These are phyloP conservation scores for Ormyrus pomaceus DNA, from an alignment of 2,888 invertebrate genomes.

Conservation along the genomic window DNA sequence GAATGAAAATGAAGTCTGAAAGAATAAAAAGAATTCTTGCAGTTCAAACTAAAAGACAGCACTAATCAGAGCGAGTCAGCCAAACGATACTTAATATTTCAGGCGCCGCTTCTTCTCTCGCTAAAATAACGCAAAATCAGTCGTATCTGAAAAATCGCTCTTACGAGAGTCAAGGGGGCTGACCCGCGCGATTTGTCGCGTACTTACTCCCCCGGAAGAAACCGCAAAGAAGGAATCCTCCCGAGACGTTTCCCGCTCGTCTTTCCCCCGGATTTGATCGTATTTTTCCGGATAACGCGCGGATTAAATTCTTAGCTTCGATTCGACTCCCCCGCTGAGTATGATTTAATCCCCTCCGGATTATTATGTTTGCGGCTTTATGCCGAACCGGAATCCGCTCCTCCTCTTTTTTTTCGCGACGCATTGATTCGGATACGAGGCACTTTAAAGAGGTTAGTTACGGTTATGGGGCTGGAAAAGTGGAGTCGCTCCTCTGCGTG, in stretches of 20 bases:
- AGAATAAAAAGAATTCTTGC: not conserved
- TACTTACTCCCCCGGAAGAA: not conserved
- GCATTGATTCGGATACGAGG: too few species aligned
- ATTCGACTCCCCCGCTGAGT: too few species aligned
- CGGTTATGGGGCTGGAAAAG: too few species aligned
- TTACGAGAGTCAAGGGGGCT: conserved; percentile 20
- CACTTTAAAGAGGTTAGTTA: too few species aligned
- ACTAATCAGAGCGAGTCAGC: too few species aligned
- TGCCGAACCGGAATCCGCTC: too few species aligned
- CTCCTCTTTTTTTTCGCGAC: too few species aligned
- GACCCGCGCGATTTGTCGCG: conserved; percentile 37
- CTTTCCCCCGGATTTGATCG: conserved; percentile 15
- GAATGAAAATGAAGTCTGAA: not conserved
- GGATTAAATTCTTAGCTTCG: conserved; percentile 34
- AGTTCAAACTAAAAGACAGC: not conserved
- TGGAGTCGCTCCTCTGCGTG: too few species aligned
- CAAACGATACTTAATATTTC: too few species aligned
- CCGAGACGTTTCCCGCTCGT: not conserved
- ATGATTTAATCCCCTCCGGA: conserved; percentile 12
- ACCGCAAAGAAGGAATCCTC: too few species aligned
- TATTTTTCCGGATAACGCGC: conserved; percentile 18
- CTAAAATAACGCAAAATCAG: not conserved
- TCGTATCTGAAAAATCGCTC: conserved; percentile 50
- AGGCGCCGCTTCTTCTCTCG: not conserved
- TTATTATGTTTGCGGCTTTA: not conserved